Conservation (phyloP, 1,140 invertebrate species). For the Hypothenemus hampei region DNA sequence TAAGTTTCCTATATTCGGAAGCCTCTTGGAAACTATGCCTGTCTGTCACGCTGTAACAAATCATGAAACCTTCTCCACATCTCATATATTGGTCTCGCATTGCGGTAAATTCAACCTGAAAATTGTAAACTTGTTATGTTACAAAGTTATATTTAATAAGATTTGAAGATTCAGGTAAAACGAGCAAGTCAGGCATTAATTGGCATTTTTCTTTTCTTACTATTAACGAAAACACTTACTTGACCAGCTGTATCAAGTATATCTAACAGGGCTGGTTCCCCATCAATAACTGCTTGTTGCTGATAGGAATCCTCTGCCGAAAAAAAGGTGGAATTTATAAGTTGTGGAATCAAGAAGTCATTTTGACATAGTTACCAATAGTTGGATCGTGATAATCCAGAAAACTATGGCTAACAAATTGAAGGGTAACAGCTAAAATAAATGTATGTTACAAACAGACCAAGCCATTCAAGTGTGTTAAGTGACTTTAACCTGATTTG, state of each 20-base stretch:
- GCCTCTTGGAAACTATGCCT: slow-evolving; percentile 78
- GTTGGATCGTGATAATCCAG: slow-evolving; percentile 83
- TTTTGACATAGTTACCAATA: slow-evolving; percentile 59
- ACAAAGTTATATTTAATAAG: background rate
- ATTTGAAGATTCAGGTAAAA: too few relatives aligned
- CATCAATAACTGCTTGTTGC: slow-evolving; percentile 99
- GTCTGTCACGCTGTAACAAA: slow-evolving; percentile 77
- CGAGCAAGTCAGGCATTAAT: too few relatives aligned
- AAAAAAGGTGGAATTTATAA: slow-evolving; percentile 7
- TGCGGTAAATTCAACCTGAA: slow-evolving; percentile 81
- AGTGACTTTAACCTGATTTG: slow-evolving; percentile 58
- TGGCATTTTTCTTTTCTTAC: too few relatives aligned
- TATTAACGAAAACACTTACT: too few relatives aligned
- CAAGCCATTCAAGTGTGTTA: too few relatives aligned
- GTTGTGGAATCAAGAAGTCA: background rate
- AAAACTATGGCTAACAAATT: slow-evolving; percentile 84
- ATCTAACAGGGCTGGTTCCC: slow-evolving; percentile 95
- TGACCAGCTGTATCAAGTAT: slow-evolving; percentile 99
- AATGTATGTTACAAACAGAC: background rate
- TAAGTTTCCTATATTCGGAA: slow-evolving; percentile 88
- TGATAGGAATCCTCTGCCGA: slow-evolving; percentile 94
- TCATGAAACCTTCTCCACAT: slow-evolving; percentile 95
- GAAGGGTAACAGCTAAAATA: slow-evolving; percentile 71
- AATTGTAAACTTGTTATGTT: too few relatives aligned
- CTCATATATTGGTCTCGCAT: slow-evolving; percentile 98